Base-by-base conservation (phyloP, 1,140 invertebrate genomes). In the Lepidurus arcticus region DNA sequence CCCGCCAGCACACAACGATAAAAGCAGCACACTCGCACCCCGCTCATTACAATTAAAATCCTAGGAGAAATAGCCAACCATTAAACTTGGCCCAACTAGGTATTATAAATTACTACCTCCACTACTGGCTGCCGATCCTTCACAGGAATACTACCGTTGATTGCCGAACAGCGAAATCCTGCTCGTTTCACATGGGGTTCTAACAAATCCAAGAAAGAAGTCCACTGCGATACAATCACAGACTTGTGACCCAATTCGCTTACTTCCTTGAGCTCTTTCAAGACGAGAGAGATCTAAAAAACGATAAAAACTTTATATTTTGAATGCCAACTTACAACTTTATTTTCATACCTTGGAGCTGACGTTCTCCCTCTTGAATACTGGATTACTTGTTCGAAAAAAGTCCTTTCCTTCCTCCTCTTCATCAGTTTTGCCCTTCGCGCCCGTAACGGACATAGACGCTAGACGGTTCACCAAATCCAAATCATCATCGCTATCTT, bases 201-300 rank as follows among this genome's bases (percentile, higher is more conserved):
- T 13, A 96, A 84, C 42, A 96, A 87, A 1, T 89, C 83, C 7
- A 97, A 84, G 82, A 94, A 89, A 1, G 88, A 88, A 0, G 92
- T 91, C 94, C 94, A 97, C 83, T 96, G 94, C 0, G 94, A 96
- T 1, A 97, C 93, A 8, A 96, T 87, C 3, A 96, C 90, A n/a
- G 88, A 87, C 83, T 93, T 94, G 78, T 94, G 91, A 65, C 80
- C 82, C 26, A 73, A 53, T 47, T 75, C 65, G 24, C 80, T 79
- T 53, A 77, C 76, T 11, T 73, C n/a, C 47, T 73, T 82, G 0
- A 93, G 81, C 45, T 88, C 87, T 7, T 90, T 84, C 73, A 93
- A 83, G 7, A 92, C 86, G 4, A 87, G 86, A 10, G 85, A 82
- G 47, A 93, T 89, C 88, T 90, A 78, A 76, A 83, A 74, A 65